Evolutionary conservation across 2,888 invertebrate species (phyloP), one percentile per base, ranked within the genome.

Genomic region (Xestia sexstrigata): DNA sequence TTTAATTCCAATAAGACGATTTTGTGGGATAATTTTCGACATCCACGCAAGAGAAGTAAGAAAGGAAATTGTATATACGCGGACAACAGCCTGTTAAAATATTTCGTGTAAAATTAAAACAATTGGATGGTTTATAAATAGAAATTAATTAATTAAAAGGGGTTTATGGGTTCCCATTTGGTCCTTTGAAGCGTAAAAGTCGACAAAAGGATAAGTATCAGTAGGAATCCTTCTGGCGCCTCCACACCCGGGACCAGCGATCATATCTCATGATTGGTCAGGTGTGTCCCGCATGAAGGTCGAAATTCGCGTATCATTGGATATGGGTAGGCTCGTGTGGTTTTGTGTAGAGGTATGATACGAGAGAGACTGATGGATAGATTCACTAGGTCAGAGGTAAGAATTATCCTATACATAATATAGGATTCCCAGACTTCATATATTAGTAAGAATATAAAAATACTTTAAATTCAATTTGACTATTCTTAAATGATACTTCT

Each of bases 161-260:
- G 42, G 8, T 62, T 26, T 9, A 52, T 6, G 42, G 49, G 13
- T 45, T 45, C 4, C 15, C 23, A 63, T 63, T 70, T 17, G 70
- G 23, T 52, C 52, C 52, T 70, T 26, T 35, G 35, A 63, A 45
- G 13, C 35, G 45, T 11, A 77, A 30, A 5, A 60, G 30, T 60
- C 20, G 77, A 45, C 69, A 69, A 68, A 60, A 39, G 6, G 45
- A 63, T 52, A 35, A 30, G 3, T 58, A 69, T 62, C 79, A 69
- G 49, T 30, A 35, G 7, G 35, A 60, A 49, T 42, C 20, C 70
- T 42, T 52, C 79, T 77, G 42, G 42, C n/a, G 30, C 5, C 1
- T 60, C 15, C 58, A 42, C n/a, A 30, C 49, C 13, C 8, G 47
- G 26, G n/a, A 42, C 11, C 17, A 52, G 52, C 15, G 17, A 78